Percentiles rank a stretch among this genome's conserved stretches.
Conservation (phyloP, 2,113 vertebrate species). For the Copsychus sechellarum region DNA sequence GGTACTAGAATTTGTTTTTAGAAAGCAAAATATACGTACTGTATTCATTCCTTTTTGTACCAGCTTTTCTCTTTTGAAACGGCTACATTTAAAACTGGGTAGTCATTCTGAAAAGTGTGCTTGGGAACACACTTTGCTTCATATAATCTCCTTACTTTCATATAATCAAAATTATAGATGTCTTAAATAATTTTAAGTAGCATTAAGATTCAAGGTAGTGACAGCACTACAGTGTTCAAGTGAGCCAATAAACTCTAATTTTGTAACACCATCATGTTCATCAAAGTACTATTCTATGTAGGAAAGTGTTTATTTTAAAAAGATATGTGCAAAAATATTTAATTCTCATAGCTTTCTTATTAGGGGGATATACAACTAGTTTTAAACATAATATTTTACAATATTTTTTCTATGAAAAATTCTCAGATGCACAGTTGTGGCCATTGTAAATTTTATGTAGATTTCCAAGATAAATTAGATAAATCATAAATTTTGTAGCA, state of each 20-base stretch:
- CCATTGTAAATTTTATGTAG: neutral
- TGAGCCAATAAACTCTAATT: neutral
- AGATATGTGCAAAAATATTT: neutral
- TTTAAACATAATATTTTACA: neutral
- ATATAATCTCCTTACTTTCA: neutral
- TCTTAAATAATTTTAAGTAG: neutral
- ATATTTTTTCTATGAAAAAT: conserved; percentile 16
- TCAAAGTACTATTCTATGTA: conserved; percentile 9
- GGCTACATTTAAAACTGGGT: neutral
- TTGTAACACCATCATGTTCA: neutral
- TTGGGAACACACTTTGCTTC: neutral
- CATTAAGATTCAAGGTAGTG: neutral
- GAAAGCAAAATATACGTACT: neutral
- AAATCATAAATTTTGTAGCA: neutral
- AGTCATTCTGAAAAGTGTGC: neutral
- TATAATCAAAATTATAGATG: neutral
- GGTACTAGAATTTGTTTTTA: neutral
- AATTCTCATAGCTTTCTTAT: neutral
- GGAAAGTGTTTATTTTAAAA: conserved; percentile 1
- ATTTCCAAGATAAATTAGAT: neutral
- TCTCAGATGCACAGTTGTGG: neutral
- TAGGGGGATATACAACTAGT: neutral
- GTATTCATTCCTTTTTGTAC: neutral
- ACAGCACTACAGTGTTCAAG: conserved; percentile 7
- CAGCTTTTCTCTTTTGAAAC: neutral